Percentiles rank a stretch among this genome's conserved stretches.
These are phyloP conservation scores for Aphidius colemani DNA, from an alignment of 2,888 invertebrate genomes.

Conservation along the genomic window DNA sequence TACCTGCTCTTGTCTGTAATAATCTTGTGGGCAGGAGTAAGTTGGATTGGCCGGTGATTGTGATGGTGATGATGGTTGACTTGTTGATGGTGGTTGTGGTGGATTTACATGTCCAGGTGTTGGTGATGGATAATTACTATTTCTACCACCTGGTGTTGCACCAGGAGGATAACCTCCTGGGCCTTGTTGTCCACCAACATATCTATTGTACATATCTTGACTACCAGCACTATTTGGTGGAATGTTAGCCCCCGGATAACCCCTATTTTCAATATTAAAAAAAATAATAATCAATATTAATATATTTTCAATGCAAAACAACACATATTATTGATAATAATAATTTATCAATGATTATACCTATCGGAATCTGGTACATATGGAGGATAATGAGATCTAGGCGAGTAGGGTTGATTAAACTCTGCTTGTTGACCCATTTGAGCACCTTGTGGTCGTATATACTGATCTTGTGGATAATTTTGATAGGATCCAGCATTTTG, in stretches of 20 bases:
- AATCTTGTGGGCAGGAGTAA: conserved; percentile 60
- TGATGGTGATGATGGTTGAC: conserved; percentile 78
- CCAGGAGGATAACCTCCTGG: conserved; percentile 49
- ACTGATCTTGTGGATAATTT: conserved; percentile 61
- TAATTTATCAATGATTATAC: conserved; percentile 34
- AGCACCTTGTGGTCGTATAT: conserved; percentile 57
- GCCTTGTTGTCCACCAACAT: conserved; percentile 53
- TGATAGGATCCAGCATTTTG: conserved; percentile 60
- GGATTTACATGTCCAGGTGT: conserved; percentile 63
- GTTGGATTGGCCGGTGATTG: conserved; percentile 69
- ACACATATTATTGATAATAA: not conserved
- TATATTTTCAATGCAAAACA: not conserved
- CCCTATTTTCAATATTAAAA: conserved; percentile 41
- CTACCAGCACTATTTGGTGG: conserved; percentile 53
- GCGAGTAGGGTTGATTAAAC: conserved; percentile 62
- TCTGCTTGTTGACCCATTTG: conserved; percentile 56
- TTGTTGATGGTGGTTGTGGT: conserved; percentile 70
- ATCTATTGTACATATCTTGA: conserved; percentile 59
- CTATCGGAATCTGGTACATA: conserved; percentile 58
- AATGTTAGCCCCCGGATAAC: conserved; percentile 56
- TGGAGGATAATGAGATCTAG: conserved; percentile 60
- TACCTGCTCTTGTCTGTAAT: conserved; percentile 67
- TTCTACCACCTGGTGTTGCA: conserved; percentile 51
- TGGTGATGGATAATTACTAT: conserved; percentile 64
- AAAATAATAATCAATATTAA: not conserved